These are phyloP conservation scores for Acromyrmex echinatior DNA, from an alignment of 1,140 invertebrate genomes.

Conservation along the genomic window DNA sequence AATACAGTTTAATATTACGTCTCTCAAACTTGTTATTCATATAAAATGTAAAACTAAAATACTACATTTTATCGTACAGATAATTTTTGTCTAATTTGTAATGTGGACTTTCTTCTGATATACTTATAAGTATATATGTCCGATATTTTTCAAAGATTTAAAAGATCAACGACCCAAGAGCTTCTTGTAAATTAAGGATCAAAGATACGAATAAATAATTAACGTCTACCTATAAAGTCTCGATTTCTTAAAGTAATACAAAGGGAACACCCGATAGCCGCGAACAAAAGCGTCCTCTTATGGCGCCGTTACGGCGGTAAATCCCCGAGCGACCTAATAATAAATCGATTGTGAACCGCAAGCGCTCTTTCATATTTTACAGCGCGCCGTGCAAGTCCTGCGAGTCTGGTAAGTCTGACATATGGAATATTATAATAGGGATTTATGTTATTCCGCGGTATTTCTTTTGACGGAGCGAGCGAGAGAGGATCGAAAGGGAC, in stretches of 20 bases:
- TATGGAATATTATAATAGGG: constrained; percentile 58
- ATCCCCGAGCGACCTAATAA: constrained; percentile 59
- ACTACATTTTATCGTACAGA: not conserved
- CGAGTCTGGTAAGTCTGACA: constrained; percentile 54
- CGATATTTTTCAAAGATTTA: not conserved
- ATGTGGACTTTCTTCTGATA: not conserved
- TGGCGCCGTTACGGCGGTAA: constrained; percentile 42
- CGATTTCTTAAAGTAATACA: constrained; percentile 1
- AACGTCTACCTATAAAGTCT: constrained; percentile 1
- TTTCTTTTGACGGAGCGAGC: constrained; percentile 19
- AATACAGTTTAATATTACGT: constrained; percentile 8
- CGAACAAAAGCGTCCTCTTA: constrained; percentile 51
- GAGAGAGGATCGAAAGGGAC: not conserved
- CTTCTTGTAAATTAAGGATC: not conserved
- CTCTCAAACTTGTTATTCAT: not conserved
- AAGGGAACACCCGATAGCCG: constrained; percentile 31
- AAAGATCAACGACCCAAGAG: not conserved
- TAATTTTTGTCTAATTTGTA: not conserved
- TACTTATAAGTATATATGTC: not conserved
- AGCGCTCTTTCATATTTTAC: constrained; percentile 58
- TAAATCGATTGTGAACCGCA: constrained; percentile 54
- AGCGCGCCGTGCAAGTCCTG: not conserved
- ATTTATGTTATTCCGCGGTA: constrained; percentile 52
- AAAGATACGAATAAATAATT: constrained; percentile 43
- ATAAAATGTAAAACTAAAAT: not conserved